Percentiles rank a stretch among this genome's conserved stretches.
phyloP scores from a whole-genome alignment of 2,113 vertebrate genomes.

The Heloderma charlesbogerti region DNA sequence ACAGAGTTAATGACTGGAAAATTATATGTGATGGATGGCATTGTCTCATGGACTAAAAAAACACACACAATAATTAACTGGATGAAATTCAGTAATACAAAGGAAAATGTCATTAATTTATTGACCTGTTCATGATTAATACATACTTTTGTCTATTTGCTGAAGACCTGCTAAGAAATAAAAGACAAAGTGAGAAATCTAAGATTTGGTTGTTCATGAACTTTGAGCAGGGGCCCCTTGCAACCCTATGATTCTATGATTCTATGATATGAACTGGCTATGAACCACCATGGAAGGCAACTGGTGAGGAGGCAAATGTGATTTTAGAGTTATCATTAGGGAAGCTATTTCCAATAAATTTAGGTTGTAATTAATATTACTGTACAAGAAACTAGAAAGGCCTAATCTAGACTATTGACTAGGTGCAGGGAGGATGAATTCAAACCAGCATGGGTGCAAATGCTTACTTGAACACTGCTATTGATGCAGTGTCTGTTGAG shows the following conservation, averaged over 20 bases:
- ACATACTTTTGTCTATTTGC: neutral
- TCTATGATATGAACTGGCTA: no score
- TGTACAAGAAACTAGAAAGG: neutral
- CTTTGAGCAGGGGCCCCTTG: no score
- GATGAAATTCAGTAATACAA: neutral
- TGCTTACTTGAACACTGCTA: no score
- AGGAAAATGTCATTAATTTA: neutral
- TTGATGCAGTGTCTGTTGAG: no score
- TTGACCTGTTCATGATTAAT: neutral
- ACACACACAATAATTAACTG: neutral
- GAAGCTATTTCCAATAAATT: neutral
- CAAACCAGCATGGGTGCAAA: neutral
- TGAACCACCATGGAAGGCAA: neutral
- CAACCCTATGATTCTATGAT: no score
- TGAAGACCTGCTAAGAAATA: neutral
- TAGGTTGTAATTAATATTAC: neutral
- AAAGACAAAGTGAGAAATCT: neutral
- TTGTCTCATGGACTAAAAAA: neutral
- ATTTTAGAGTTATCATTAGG: neutral
- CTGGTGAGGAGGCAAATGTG: neutral
- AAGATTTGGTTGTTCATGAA: neutral
- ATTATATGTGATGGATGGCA: no score
- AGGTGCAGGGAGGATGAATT: neutral
- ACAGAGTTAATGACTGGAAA: no score
- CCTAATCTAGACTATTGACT: no score